Evolutionary conservation across 2,888 invertebrate species (phyloP).

Genomic region (Cephus nigrinus): DNA sequence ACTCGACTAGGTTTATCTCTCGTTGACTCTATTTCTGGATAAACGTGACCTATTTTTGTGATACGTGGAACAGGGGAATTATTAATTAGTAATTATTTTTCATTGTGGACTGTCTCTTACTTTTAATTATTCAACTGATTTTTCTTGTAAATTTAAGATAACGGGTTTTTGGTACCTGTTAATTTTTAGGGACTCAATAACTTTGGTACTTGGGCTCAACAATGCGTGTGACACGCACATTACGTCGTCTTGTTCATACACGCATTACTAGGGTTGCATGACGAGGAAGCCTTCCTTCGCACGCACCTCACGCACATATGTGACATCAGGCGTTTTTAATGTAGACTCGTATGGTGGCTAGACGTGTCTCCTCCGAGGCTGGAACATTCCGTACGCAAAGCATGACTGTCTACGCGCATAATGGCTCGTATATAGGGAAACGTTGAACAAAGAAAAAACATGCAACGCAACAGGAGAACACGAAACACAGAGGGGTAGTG

Average conservation of each 20-base stretch:
- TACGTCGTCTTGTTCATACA: slow-evolving; percentile 56
- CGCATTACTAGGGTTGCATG: slow-evolving; percentile 61
- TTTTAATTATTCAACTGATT: not conserved
- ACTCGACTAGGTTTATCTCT: not conserved
- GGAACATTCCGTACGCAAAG: not conserved
- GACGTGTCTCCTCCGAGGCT: slow-evolving; percentile 1
- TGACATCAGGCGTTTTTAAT: slow-evolving; percentile 1
- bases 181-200: not conserved
- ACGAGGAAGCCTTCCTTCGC: slow-evolving; percentile 29
- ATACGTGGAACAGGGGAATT: not conserved
- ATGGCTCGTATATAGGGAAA: slow-evolving; percentile 44
- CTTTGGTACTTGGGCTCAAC: not conserved
- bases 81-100: not conserved
- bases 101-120: not conserved
- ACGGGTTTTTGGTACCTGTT: not conserved
- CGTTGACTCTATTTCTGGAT: not conserved
- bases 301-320: slow-evolving; percentile 10
- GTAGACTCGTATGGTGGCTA: not conserved
- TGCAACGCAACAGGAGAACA: slow-evolving; percentile 59
- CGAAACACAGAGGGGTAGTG: slow-evolving; percentile 39
- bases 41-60: not conserved
- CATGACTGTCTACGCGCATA: slow-evolving; percentile 13
- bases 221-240: slow-evolving; percentile 52
- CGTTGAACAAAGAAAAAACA: slow-evolving; percentile 64
- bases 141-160: not conserved